These are phyloP conservation scores for Apis cerana DNA, from an alignment of 1,140 invertebrate species.

Conservation along the genomic window DNA sequence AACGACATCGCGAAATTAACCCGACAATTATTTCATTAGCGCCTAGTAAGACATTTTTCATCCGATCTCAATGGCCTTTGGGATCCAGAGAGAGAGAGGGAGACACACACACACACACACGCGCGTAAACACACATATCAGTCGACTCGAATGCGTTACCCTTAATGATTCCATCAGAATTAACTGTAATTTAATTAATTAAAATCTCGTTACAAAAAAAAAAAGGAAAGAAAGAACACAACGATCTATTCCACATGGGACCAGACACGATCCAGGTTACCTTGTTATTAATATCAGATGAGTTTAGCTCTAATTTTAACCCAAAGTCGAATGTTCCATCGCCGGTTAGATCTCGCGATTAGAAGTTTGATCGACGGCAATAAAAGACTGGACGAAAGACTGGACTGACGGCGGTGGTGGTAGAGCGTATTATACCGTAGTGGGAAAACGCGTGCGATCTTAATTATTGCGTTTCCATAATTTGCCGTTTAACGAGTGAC, in stretches of 20 bases:
- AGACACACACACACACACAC: too few relatives aligned
- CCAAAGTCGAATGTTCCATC: neutral
- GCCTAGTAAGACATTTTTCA: slow-evolving; percentile 48
- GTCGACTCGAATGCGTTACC: slow-evolving; percentile 17
- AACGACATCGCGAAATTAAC: slow-evolving; percentile 47
- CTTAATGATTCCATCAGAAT: slow-evolving; percentile 51
- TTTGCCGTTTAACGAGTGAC: slow-evolving; percentile 38
- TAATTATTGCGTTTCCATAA: slow-evolving; percentile 37
- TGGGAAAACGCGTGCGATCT: neutral
- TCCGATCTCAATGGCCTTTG: slow-evolving; percentile 43
- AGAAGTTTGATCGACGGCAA: neutral
- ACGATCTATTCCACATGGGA: slow-evolving; percentile 1
- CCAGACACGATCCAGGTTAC: slow-evolving; percentile 10
- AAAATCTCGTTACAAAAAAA: slow-evolving; percentile 20
- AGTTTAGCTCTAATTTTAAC: neutral
- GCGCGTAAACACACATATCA: neutral
- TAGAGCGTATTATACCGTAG: neutral
- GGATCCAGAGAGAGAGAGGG: slow-evolving; percentile 4
- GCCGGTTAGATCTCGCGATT: neutral
- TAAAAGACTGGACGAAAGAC: neutral
- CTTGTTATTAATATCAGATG: slow-evolving; percentile 39
- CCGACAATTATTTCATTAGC: slow-evolving; percentile 50
- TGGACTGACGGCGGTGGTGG: neutral
- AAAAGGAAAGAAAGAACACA: slow-evolving; percentile 1
- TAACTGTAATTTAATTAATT: slow-evolving; percentile 62